These are phyloP conservation scores for Subanguina moxae DNA, from an alignment of 1,140 invertebrate genomes.

Conservation along the genomic window DNA sequence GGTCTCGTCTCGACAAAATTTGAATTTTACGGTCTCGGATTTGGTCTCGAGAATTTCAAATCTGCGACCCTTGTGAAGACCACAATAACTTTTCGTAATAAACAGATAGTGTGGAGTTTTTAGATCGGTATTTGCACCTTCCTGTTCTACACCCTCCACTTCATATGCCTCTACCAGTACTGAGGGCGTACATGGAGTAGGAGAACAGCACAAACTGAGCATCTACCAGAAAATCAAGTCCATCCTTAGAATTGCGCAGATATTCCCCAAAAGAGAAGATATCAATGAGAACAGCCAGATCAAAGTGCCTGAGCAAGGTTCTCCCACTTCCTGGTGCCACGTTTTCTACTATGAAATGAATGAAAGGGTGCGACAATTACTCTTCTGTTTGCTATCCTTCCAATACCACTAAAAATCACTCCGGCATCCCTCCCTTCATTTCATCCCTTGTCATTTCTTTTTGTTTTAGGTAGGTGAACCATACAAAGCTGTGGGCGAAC, in stretches of 20 bases:
- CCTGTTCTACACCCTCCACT: no score
- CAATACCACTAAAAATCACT: no score
- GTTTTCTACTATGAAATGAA: conserved; percentile 93
- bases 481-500: conserved; percentile 19
- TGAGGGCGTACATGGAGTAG: no score
- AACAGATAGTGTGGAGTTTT: no score
- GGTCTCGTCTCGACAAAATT: no score
- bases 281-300: background rate
- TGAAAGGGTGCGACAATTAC: conserved; percentile 86
- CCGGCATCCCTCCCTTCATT: no score
- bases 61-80: no score
- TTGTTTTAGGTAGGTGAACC: conserved; percentile 29
- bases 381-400: background rate
- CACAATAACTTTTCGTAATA: no score
- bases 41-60: no score
- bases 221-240: background rate
- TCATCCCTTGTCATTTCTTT: background rate
- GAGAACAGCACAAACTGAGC: background rate
- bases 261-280: conserved; percentile 8
- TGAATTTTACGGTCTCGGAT: no score
- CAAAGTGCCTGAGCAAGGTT: conserved; percentile 62
- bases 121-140: no score
- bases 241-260: background rate
- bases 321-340: conserved; percentile 86
- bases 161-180: no score